These are phyloP conservation scores for Araneus ventricosus DNA, from an alignment of 1,140 invertebrate species.

Conservation along the genomic window DNA sequence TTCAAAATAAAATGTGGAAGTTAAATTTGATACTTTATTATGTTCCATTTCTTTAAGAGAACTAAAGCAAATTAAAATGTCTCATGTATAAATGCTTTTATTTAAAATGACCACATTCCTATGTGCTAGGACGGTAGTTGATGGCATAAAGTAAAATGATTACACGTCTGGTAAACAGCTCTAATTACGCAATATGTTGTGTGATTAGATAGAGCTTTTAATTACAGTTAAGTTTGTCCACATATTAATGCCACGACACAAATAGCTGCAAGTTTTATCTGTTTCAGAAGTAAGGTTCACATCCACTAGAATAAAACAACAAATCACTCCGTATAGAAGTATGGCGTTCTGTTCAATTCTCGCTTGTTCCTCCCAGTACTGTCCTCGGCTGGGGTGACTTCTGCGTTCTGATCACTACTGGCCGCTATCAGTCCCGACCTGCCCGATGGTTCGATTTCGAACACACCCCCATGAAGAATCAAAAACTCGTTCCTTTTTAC, in stretches of 20 bases:
- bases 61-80: too few species aligned
- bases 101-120: too few species aligned
- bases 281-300: background rate
- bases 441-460: conserved; percentile 61
- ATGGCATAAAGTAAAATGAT: too few species aligned
- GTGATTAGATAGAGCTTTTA: background rate
- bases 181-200: background rate
- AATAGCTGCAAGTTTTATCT: background rate
- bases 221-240: background rate
- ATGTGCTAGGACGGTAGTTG: too few species aligned
- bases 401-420: background rate
- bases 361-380: background rate
- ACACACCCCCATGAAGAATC: conserved; percentile 76
- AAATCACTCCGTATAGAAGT: background rate
- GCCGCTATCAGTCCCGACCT: conserved; percentile 16
- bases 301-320: background rate
- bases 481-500: conserved; percentile 75
- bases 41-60: too few species aligned
- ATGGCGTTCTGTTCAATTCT: background rate
- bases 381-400: background rate
- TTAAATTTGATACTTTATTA: too few species aligned
- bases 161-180: too few species aligned
- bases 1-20: too few species aligned
- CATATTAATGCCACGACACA: background rate
- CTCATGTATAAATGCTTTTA: too few species aligned